Evolutionary conservation across 2,888 invertebrate genomes (phyloP), one percentile per base, ranked within the genome.

Genomic region (Perizoma flavofasciatum): DNA sequence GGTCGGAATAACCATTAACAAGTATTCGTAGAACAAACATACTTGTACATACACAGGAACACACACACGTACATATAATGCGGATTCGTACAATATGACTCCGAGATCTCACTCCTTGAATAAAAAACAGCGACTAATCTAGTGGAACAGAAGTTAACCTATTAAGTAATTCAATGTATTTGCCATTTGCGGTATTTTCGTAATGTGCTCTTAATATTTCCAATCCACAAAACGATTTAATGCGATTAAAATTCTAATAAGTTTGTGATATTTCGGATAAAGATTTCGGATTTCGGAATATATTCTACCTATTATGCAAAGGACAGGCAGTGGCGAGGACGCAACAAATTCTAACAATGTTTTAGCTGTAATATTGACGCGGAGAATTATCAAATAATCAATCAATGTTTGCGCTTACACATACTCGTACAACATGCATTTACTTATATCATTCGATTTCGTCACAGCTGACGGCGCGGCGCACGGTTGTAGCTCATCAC

Each of bases 401-500:
- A 37, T 5, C 58, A 73, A 68, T 72, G 68, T 79, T 85, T 83
- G 72, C 81, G 79, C 75, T 22, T 22, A 22, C 22, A 82, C 83
- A 81, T 74, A n/a, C n/a, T n/a, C n/a, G n/a, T n/a, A 68, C 54
- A 67, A 67, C 63, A 66, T 63, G 58, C 61, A 73, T 22, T 22
- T 22, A 22, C 22, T 78, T 80, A 80, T 80, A 77, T 75, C 72
- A 80, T 61, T 61, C 62, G 54, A 55, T 74, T 77, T 78, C 76
- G 63, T 70, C 70, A 75, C 60, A 62, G 57, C 10, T 49, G 53
- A 60, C 62, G 66, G 59, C 60, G 59, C 62, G 66, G 59, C 60
- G 59, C 59, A 56, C 61, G 53, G 59, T 63, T 63, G 49, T 51
- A 55, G 63, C 65, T 72, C 72, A 59, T 69, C 66, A 66, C 58